Evolutionary conservation across 1,140 invertebrate species (phyloP).

Genomic region (Lucilia cuprina): DNA sequence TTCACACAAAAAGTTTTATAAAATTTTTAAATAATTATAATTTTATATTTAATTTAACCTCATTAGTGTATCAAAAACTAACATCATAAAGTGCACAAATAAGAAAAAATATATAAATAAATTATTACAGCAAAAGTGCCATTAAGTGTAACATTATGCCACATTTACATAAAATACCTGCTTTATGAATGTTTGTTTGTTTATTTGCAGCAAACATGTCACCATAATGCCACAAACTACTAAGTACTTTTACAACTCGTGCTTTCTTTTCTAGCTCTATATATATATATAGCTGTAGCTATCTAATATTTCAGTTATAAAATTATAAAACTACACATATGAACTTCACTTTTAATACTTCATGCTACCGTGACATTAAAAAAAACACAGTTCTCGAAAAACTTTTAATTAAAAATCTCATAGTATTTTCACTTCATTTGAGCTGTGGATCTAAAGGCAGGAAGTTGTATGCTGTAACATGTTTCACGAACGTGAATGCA

Average conservation of each 20-base stretch:
- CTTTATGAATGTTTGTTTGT: neutral
- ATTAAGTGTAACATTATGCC: neutral
- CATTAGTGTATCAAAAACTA: neutral
- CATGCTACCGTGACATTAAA: neutral
- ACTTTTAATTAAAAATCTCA: conserved; percentile 8
- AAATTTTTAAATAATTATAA: neutral
- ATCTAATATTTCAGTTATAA: too few species aligned
- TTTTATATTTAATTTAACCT: neutral
- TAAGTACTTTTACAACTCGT: neutral
- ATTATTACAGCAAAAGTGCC: neutral
- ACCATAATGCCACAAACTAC: neutral
- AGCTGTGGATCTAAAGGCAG: neutral
- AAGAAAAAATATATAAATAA: neutral
- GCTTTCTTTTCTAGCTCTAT: neutral
- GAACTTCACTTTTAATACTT: conserved; percentile 2
- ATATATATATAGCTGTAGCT: too few species aligned
- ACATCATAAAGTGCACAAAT: neutral
- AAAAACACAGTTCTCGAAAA: neutral
- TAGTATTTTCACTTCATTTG: neutral
- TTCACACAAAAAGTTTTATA: neutral
- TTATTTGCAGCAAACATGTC: neutral
- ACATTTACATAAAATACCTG: neutral
- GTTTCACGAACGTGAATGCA: too few species aligned
- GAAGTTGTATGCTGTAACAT: neutral
- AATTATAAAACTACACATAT: neutral